These are phyloP conservation scores for Glandiceps talaboti DNA, from an alignment of 53 echinoderm and acorn worm species.

Conservation along the genomic window DNA sequence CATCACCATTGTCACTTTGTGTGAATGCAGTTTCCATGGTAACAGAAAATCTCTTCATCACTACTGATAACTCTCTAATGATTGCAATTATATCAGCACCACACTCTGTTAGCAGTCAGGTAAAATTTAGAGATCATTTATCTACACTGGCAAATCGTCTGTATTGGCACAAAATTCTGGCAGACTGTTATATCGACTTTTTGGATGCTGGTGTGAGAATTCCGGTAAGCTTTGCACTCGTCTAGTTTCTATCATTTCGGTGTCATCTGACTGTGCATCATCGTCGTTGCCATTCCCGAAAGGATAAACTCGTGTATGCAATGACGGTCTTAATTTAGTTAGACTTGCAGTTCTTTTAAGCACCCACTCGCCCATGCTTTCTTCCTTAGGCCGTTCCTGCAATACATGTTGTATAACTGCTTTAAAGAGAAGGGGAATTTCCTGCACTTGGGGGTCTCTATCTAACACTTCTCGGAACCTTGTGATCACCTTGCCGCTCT, in stretches of 20 bases:
- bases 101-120: not conserved
- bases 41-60: not conserved
- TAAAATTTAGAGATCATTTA: not conserved
- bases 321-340: conserved; percentile 21
- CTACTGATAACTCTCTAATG: not conserved
- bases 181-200: conserved; percentile 34
- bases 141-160: conserved; percentile 77
- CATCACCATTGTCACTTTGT: not conserved
- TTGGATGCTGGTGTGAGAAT: conserved; percentile 43
- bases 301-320: not conserved
- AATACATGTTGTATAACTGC: conserved; percentile 70
- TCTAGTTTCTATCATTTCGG: conserved; percentile 1
- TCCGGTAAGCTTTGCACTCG: conserved; percentile 69
- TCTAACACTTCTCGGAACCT: conserved; percentile 62
- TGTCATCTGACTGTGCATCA: conserved; percentile 16
- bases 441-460: conserved; percentile 61
- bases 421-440: conserved; percentile 66
- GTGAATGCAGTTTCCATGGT: not conserved
- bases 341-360: conserved; percentile 64
- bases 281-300: not conserved
- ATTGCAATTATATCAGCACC: not conserved
- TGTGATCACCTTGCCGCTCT: conserved; percentile 57
- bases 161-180: conserved; percentile 83
- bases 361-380: conserved; percentile 64
- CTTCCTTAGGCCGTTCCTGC: conserved; percentile 72